Conservation (phyloP, 2,113 vertebrate genomes). For the Grallaria varia region DNA sequence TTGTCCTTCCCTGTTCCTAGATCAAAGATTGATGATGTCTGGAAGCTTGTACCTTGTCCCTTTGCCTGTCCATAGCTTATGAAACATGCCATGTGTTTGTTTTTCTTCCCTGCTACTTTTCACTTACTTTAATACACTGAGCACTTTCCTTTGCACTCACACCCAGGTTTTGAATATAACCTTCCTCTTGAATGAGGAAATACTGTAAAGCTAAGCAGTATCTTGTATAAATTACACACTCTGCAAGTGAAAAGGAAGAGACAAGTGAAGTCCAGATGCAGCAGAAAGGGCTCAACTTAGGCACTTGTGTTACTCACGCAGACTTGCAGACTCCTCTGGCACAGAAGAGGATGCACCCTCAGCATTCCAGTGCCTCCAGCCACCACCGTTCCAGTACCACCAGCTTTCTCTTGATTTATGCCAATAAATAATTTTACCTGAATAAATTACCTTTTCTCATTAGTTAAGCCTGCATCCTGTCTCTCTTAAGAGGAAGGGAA, state of each 20-base stretch:
- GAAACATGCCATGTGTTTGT: background rate
- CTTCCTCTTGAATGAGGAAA: conserved; percentile 46
- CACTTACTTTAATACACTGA: conserved; percentile 5
- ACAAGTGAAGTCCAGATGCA: background rate
- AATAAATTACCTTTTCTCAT: background rate
- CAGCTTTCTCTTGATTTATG: background rate
- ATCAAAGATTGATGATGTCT: background rate
- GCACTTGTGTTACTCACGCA: background rate
- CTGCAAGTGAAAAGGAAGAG: conserved; percentile 18
- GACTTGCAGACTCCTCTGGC: background rate
- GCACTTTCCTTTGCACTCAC: background rate
- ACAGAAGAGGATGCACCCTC: background rate
- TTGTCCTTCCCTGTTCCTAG: background rate
- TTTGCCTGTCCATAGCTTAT: background rate
- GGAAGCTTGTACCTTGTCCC: background rate
- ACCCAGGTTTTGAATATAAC: conserved; percentile 45
- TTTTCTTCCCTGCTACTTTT: conserved; percentile 8
- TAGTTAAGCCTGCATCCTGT: background rate
- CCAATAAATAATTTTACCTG: background rate
- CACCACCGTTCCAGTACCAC: background rate
- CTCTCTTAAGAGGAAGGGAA: background rate
- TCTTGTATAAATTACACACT: conserved; percentile 49
- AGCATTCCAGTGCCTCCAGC: background rate
- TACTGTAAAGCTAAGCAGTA: conserved; percentile 55
- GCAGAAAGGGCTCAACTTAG: background rate